These are phyloP conservation scores for Arctopsyche grandis DNA, from an alignment of 1,140 invertebrate genomes.

Conservation along the genomic window DNA sequence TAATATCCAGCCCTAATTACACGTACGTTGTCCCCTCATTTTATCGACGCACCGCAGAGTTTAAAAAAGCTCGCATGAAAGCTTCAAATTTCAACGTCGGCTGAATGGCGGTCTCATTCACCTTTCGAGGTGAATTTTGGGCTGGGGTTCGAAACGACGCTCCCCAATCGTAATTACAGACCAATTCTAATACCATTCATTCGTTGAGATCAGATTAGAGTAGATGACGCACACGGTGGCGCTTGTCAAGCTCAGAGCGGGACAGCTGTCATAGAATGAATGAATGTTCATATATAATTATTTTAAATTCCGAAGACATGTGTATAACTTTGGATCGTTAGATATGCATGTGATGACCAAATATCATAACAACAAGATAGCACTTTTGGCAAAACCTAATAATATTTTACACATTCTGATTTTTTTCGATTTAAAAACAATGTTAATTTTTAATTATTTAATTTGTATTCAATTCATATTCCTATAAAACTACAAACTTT, in stretches of 20 bases:
- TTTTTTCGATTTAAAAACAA: too few species aligned
- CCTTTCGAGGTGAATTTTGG: conserved; percentile 38
- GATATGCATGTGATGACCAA: too few species aligned
- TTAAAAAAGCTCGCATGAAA: conserved; percentile 20
- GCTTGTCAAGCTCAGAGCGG: conserved; percentile 16
- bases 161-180: conserved; percentile 50
- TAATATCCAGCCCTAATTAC: not conserved
- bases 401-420: too few species aligned
- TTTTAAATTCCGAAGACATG: not conserved
- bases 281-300: not conserved
- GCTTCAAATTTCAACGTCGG: conserved; percentile 42
- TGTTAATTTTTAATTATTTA: too few species aligned
- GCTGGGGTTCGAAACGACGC: conserved; percentile 20
- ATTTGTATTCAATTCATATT: too few species aligned
- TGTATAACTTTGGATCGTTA: too few species aligned
- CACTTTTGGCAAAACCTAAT: too few species aligned
- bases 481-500: too few species aligned
- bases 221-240: conserved; percentile 37
- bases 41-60: not conserved
- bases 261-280: not conserved
- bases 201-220: conserved; percentile 50
- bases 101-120: conserved; percentile 11
- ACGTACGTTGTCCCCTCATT: not conserved
- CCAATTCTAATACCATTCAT: conserved; percentile 46
- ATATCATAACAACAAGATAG: too few species aligned